These are phyloP conservation scores for Pentalonia nigronervosa DNA, from an alignment of 1,140 invertebrate genomes.

Conservation along the genomic window DNA sequence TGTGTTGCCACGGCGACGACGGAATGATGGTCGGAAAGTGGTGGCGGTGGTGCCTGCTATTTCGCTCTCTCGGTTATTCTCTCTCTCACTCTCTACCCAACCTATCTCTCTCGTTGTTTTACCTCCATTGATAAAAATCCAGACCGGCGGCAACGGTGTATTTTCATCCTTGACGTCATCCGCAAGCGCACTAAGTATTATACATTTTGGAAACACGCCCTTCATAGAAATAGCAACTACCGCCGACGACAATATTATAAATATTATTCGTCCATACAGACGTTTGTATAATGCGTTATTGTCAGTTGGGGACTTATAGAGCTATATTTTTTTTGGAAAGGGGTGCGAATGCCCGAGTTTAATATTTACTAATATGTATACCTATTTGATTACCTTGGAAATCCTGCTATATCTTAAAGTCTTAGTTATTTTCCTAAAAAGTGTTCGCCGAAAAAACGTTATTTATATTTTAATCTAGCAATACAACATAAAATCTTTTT, in stretches of 20 bases:
- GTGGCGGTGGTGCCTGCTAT: background rate
- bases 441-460: background rate
- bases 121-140: conserved; percentile 40
- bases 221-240: background rate
- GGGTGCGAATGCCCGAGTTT: background rate
- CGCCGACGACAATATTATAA: background rate
- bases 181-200: conserved; percentile 1
- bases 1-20: conserved; percentile 24
- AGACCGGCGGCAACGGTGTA: background rate
- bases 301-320: background rate
- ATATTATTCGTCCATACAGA: background rate
- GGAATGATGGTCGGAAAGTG: background rate
- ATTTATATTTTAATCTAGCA: background rate
- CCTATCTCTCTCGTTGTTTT: background rate
- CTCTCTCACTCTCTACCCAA: background rate
- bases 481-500: background rate
- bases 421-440: background rate
- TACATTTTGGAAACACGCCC: conserved; percentile 15
- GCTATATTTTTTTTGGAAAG: background rate
- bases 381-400: background rate
- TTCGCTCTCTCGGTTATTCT: background rate
- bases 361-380: background rate
- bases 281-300: background rate
- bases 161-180: conserved; percentile 21
- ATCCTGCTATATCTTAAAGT: background rate